Evolutionary conservation across 2,888 invertebrate species (phyloP), one percentile per base, ranked within the genome.

Genomic region (Parapristionchus giblindavisi): DNA sequence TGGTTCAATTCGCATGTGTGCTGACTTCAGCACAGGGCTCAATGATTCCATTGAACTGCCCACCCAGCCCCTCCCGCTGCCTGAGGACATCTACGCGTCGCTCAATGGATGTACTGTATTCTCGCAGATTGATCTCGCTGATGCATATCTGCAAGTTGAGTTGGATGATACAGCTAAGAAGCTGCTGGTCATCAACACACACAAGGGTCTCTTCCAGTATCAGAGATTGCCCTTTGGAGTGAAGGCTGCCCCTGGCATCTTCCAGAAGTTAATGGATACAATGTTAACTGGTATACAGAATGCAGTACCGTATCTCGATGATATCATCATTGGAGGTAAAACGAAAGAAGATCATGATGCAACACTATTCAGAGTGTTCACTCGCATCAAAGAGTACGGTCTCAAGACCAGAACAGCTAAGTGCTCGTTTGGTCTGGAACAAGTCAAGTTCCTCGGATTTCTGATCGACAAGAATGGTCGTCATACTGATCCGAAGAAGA

Each of bases 141-240:
- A 82, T 32, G 83, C 83, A 0, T 84, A 80, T 51, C 65, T 78
- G 32, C 83, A 81, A 58, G 51, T 84, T 4, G 68, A 75, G 48
- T 32, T 84, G 4, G 77, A 77, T 34, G 76, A 78, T 3, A 76
- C 81, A 0, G 77, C 77, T 5, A 56, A 79, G 63, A 21, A 71
- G 3, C 34, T 79, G n/a, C 29, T 70, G 17, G 68, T 48, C 5
- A 78, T 80, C 52, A 84, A 79, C 63, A 83, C 83, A 0, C 83
- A 83, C 75, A 51, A 52, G 27, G 81, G 83, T 24, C 56, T 84
- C 40, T 84, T 76, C 65, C 54, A 60, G n/a, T 83, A 78, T 66
- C 71, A 81, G 34, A 29, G 82, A 24, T 32, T 84, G 21, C 78
- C 81, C 0, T 85, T 85, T 52, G 85, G 84, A 21, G 70, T 83